Conservation (phyloP, 2,113 vertebrate species). For the Grallaria varia region DNA sequence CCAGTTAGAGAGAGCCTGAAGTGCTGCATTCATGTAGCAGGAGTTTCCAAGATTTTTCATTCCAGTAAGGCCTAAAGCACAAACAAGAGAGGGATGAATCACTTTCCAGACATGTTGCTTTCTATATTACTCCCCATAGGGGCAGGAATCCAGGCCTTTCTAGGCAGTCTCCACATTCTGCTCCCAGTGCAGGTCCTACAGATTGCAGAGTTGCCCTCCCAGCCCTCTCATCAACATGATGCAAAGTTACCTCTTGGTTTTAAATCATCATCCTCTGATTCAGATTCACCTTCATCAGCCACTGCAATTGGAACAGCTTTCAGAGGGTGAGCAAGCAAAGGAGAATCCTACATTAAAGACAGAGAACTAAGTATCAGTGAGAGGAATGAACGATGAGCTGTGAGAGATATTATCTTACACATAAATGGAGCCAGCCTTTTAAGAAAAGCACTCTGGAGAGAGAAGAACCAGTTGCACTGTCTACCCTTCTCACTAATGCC, state of each 20-base stretch:
- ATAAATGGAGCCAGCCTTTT: neutral
- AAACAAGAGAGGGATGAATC: neutral
- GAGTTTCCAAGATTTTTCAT: constrained; percentile 99
- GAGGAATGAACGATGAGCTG: neutral
- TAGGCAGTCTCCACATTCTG: neutral
- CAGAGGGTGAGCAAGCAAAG: constrained; percentile 74
- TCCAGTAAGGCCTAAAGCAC: constrained; percentile 87
- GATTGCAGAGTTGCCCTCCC: neutral
- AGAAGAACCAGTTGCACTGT: neutral
- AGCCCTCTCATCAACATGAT: neutral
- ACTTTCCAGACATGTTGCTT: neutral
- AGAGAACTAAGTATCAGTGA: neutral
- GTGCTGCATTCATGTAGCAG: constrained; percentile 98
- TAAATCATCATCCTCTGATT: constrained; percentile 94
- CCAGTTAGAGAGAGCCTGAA: constrained; percentile 98
- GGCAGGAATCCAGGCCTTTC: neutral
- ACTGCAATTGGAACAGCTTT: constrained; percentile 93
- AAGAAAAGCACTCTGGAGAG: neutral
- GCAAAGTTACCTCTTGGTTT: constrained; percentile 89
- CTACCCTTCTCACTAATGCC: neutral
- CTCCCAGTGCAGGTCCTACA: neutral
- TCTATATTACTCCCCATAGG: neutral
- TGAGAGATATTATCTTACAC: neutral
- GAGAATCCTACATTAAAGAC: constrained; percentile 75
- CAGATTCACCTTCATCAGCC: constrained; percentile 93